phyloP scores from a whole-genome alignment of 1,140 invertebrate species.

The Brachionus asplanchnoidis region DNA sequence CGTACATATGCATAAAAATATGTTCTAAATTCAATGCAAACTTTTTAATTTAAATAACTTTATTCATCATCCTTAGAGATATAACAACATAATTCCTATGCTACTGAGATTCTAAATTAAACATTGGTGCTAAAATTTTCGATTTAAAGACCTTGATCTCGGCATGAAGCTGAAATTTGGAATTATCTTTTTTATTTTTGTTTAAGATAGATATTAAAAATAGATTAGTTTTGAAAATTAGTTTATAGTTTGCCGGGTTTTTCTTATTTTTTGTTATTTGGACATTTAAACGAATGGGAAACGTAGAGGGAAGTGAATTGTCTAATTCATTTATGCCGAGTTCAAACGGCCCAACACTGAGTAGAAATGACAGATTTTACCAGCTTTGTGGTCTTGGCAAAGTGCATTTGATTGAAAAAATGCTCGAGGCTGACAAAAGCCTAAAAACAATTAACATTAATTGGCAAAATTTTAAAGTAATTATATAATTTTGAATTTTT shows the following conservation, averaged over 20 bases:
- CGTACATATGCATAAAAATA: neutral
- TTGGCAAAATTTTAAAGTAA: constrained; percentile 42
- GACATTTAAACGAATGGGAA: constrained; percentile 2
- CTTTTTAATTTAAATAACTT: neutral
- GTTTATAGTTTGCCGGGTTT: neutral
- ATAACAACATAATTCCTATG: neutral
- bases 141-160: neutral
- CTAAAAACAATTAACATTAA: constrained; percentile 41
- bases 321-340: constrained; percentile 2
- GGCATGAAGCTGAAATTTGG: neutral
- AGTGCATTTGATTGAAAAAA: constrained; percentile 42
- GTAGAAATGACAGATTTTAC: constrained; percentile 42
- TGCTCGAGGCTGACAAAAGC: constrained; percentile 20
- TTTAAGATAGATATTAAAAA: constrained; percentile 23
- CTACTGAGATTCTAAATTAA: neutral
- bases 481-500: neutral
- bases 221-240: constrained; percentile 21
- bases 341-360: neutral
- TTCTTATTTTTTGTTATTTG: constrained; percentile 5
- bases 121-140: neutral
- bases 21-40: neutral
- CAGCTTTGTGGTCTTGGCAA: constrained; percentile 40
- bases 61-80: neutral
- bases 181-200: neutral
- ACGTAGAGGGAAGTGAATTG: constrained; percentile 7